Conservation (phyloP, 2,888 invertebrate genomes). For the Chalcis sispes region DNA sequence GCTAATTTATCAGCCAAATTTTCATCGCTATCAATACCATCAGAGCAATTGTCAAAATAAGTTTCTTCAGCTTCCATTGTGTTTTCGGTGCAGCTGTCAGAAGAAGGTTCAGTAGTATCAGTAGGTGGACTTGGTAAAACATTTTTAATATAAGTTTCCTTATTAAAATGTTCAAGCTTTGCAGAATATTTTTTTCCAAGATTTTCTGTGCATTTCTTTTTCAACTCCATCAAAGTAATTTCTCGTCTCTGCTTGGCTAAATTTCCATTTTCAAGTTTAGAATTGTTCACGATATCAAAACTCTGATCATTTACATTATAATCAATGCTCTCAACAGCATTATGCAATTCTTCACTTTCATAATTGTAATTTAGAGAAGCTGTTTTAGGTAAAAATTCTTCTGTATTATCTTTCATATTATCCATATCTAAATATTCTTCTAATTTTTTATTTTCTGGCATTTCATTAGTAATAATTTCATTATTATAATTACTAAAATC, state of each 20-base stretch:
- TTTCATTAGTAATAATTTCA: too few relatives aligned
- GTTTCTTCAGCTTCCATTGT: conserved; percentile 24
- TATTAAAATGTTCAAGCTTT: not conserved
- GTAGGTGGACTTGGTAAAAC: not conserved
- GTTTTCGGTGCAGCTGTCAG: conserved; percentile 12
- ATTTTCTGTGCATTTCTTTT: conserved; percentile 49
- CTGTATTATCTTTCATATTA: too few relatives aligned
- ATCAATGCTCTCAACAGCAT: too few relatives aligned
- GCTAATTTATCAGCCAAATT: conserved; percentile 34
- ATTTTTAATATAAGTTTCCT: not conserved
- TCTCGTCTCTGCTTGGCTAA: conserved; percentile 8
- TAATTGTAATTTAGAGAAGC: not conserved
- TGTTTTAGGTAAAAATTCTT: too few relatives aligned
- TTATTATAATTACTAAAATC: too few relatives aligned
- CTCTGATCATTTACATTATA: too few relatives aligned
- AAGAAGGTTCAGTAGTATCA: not conserved
- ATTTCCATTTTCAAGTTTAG: not conserved
- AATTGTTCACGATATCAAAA: not conserved
- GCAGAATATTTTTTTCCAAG: conserved; percentile 11
- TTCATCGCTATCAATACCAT: conserved; percentile 42
- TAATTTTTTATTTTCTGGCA: too few relatives aligned
- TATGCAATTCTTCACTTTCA: too few relatives aligned
- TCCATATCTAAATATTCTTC: too few relatives aligned
- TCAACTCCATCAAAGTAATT: conserved; percentile 35
- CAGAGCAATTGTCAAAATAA: conserved; percentile 13